phyloP scores from a whole-genome alignment of 2,797 vertebrate genomes.

The Silurus aristotelis region DNA sequence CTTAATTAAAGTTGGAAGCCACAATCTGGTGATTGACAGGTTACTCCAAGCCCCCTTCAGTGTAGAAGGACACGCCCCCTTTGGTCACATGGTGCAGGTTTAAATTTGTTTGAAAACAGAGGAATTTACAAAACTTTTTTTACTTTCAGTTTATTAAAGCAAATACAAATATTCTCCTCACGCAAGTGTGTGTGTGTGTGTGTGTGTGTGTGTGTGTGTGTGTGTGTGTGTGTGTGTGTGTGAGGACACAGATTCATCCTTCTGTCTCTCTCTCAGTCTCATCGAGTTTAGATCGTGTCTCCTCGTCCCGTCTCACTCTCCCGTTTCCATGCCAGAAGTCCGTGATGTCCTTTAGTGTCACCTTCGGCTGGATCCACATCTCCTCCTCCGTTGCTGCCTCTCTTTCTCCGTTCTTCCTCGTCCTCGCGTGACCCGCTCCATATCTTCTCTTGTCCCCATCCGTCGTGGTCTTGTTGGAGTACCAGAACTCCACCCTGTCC shows the following conservation, averaged over 20 bases:
- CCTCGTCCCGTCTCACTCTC: slow-evolving; percentile 16
- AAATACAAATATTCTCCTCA: not conserved
- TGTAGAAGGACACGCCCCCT: not conserved
- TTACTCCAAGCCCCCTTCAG: not conserved
- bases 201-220: not conserved
- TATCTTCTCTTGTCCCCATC: slow-evolving; percentile 40
- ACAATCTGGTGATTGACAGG: not conserved
- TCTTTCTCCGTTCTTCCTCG: slow-evolving; percentile 2
- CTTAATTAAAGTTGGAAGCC: not conserved
- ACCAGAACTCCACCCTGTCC: slow-evolving; percentile 65
- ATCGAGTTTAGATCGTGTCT: not conserved
- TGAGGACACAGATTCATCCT: not conserved
- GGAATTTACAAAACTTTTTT: not conserved
- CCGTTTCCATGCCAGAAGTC: slow-evolving; percentile 60
- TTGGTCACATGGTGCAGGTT: not conserved
- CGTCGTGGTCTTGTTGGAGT: slow-evolving; percentile 47
- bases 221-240: not conserved
- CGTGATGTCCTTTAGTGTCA: slow-evolving; percentile 61
- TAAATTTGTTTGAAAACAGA: not conserved
- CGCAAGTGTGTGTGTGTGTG: not conserved
- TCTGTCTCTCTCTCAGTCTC: not conserved
- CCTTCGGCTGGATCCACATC: slow-evolving; percentile 57
- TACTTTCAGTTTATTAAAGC: not conserved
- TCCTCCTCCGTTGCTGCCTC: slow-evolving; percentile 37
- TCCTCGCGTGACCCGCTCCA: slow-evolving; percentile 1